Conservation (phyloP, 2,888 invertebrate genomes). For the Perdita meconis region DNA sequence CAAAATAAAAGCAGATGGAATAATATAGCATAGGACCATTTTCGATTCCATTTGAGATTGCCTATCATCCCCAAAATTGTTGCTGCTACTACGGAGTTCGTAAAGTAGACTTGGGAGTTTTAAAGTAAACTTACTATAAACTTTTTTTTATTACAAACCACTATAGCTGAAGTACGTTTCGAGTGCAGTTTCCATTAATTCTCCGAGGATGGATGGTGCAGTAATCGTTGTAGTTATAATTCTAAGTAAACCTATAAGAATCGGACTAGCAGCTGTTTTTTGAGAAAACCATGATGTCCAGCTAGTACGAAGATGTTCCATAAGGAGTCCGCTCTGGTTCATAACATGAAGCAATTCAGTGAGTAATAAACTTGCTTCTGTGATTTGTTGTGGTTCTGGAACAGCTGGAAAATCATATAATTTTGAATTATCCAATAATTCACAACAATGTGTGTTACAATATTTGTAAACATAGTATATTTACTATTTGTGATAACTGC, state of each 20-base stretch:
- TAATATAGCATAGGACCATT: too few relatives aligned
- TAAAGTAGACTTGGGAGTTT: too few relatives aligned
- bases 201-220: conserved; percentile 85
- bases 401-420: conserved; percentile 75
- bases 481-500: conserved; percentile 83
- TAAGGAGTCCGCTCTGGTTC: conserved; percentile 80
- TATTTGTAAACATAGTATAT: conserved; percentile 56
- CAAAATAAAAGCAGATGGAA: too few relatives aligned
- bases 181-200: conserved; percentile 85
- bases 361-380: conserved; percentile 85
- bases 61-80: too few relatives aligned
- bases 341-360: conserved; percentile 85
- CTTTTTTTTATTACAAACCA: conserved; percentile 82
- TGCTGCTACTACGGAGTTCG: too few relatives aligned
- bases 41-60: too few relatives aligned
- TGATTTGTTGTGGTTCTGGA: conserved; percentile 81
- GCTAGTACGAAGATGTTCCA: conserved; percentile 80
- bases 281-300: conserved; percentile 85
- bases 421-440: background rate
- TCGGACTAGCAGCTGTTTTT: conserved; percentile 84
- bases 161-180: conserved; percentile 86
- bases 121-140: too few relatives aligned
- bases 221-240: conserved; percentile 84
- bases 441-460: background rate
- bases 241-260: conserved; percentile 84